Evolutionary conservation across 2,888 invertebrate species (phyloP).

Genomic region (Tryphoninae sp.): DNA sequence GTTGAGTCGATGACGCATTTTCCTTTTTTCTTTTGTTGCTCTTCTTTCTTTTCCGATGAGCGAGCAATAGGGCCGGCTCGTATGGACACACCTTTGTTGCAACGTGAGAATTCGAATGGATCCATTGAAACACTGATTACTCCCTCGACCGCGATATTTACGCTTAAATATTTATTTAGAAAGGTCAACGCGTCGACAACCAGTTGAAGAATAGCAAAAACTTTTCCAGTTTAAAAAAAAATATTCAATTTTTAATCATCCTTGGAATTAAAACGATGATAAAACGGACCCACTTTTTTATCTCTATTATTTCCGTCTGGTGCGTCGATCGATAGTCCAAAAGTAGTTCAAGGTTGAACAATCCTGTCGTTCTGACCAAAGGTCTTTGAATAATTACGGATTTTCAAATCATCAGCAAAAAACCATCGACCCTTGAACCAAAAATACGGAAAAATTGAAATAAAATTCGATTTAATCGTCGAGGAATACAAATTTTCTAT

Average conservation of each 20-base stretch:
- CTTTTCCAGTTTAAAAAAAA: too few species aligned
- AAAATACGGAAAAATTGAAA: background rate
- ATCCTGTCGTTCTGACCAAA: too few species aligned
- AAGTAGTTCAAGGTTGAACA: too few species aligned
- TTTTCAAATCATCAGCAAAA: too few species aligned
- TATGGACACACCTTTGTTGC: background rate
- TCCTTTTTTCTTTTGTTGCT: background rate
- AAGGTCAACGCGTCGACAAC: too few species aligned
- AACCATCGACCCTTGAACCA: background rate
- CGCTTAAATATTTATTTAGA: background rate
- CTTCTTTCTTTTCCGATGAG: background rate
- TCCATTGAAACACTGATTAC: background rate
- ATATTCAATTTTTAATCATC: too few species aligned
- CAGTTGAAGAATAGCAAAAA: too few species aligned
- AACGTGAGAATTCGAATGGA: background rate
- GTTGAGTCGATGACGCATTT: constrained; percentile 10
- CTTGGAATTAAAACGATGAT: background rate
- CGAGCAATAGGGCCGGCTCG: background rate
- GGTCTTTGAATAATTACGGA: too few species aligned
- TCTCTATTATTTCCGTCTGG: background rate
- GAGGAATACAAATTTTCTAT: background rate
- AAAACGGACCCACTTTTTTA: background rate
- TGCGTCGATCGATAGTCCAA: background rate
- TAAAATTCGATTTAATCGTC: background rate
- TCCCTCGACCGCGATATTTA: background rate